phyloP scores from a whole-genome alignment of 2,113 vertebrate species.

The Cyanistes caeruleus region DNA sequence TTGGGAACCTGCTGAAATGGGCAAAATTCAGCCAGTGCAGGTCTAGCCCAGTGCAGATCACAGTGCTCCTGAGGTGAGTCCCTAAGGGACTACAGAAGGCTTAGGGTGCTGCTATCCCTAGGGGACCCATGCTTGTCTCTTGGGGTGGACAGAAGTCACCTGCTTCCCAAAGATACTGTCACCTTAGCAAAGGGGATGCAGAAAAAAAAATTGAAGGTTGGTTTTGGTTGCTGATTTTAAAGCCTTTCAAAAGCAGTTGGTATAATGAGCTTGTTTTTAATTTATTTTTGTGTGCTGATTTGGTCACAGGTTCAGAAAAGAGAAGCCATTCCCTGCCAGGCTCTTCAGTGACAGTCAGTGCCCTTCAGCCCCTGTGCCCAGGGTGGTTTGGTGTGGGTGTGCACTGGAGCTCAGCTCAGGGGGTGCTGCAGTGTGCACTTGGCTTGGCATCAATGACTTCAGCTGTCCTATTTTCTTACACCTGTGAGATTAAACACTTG shows the following conservation, averaged over 20 bases:
- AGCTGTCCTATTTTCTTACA: not conserved
- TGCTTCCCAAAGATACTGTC: not conserved
- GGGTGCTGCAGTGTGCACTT: not conserved
- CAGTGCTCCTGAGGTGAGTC: rapidly evolving
- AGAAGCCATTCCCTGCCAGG: not conserved
- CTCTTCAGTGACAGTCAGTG: not conserved
- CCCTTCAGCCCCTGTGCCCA: not conserved
- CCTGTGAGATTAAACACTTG: not conserved
- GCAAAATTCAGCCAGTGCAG: not conserved
- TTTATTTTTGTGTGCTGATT: not conserved
- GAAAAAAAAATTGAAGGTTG: not conserved
- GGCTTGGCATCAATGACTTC: not conserved
- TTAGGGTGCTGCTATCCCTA: not conserved
- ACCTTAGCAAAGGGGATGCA: not conserved
- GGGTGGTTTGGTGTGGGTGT: not conserved
- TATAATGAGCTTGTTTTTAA: not conserved
- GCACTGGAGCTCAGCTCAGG: not conserved
- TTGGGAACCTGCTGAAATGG: not conserved
- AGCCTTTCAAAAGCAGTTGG: not conserved
- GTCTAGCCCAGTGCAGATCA: not conserved
- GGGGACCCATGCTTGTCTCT: not conserved
- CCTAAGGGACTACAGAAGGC: not conserved
- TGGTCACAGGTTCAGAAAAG: not conserved
- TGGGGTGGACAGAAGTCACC: not conserved
- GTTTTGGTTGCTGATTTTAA: not conserved